Evolutionary conservation across 2,797 vertebrate genomes (phyloP).

Genomic region (Anguilla obscura): DNA sequence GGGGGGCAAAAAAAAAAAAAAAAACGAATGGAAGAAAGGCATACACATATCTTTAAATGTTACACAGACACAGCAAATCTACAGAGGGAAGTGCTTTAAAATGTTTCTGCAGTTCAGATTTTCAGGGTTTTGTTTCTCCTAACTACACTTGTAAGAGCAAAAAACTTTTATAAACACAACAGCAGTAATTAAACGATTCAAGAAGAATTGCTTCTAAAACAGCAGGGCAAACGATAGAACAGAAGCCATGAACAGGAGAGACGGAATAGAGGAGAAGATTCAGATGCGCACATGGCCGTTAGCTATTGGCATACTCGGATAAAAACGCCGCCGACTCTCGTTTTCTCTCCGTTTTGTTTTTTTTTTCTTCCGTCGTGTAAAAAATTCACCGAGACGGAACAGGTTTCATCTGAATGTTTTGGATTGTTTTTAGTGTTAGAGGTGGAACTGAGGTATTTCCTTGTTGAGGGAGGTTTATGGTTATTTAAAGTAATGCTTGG

Average conservation of each 20-base stretch:
- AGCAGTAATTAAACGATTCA: slow-evolving; percentile 39
- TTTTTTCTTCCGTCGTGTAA: slow-evolving; percentile 33
- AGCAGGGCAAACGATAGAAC: slow-evolving; percentile 61
- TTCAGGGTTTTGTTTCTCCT: slow-evolving; percentile 54
- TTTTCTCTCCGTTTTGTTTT: not conserved
- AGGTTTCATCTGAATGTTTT: slow-evolving; percentile 72
- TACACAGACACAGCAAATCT: slow-evolving; percentile 84
- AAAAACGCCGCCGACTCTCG: slow-evolving; percentile 11
- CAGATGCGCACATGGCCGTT: slow-evolving; percentile 73
- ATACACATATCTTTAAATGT: slow-evolving; percentile 77
- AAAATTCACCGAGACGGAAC: slow-evolving; percentile 76
- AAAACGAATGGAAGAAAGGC: slow-evolving; percentile 55
- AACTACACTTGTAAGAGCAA: slow-evolving; percentile 43
- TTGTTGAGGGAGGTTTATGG: slow-evolving; percentile 96
- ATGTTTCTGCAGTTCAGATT: slow-evolving; percentile 57
- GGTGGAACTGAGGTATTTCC: slow-evolving; percentile 98
- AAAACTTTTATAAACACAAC: slow-evolving; percentile 57
- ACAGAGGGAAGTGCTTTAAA: slow-evolving; percentile 58
- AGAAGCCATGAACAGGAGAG: slow-evolving; percentile 62
- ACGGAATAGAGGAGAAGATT: slow-evolving; percentile 64
- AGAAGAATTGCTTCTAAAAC: slow-evolving; percentile 50
- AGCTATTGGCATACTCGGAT: slow-evolving; percentile 64
- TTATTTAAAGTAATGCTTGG: slow-evolving; percentile 86
- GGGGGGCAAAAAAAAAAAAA: slow-evolving; percentile 39
- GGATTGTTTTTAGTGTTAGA: slow-evolving; percentile 78